Evolutionary conservation across 2,888 invertebrate genomes (phyloP), one percentile per base, ranked within the genome.

Genomic region (Fragum fragum): DNA sequence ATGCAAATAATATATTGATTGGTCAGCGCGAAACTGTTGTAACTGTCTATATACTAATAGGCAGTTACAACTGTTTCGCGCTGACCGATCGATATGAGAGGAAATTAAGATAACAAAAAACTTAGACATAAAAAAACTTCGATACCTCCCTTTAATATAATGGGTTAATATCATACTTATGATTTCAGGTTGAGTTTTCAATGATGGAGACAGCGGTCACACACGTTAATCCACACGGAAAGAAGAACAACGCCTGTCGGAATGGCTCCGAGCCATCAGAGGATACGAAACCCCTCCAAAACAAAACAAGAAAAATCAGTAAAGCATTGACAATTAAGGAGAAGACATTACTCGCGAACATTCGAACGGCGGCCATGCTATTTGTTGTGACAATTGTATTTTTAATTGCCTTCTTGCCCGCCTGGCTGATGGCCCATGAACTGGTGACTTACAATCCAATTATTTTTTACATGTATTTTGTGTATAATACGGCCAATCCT

Each of bases 331-430:
- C 86, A 14, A 77, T 86, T 9, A 83, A 83, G 47, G 86, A 86
- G 52, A 83, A 86, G 42, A 86, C 86, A 14, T 73, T 86, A 3
- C 70, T 79, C 42, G 91, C 91, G n/a, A 94, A 94, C 81, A 90
- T 94, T 47, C 91, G 93, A 69, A 94, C 94, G n/a, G 94, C 94
- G 6, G 92, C 90, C 61, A 94, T 94, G 94, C 81, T 94, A 79
- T 94, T 93, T 85, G 93, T 94, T 2, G 94, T 94, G 1, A 93
- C 93, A 0, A 79, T 93, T 9, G 93, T 94, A 66, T 94, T 94
- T 79, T 84, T 94, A n/a, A 81, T 94, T 23, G 92, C 93, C 0
- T 94, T 93, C 80, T 77, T 93, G 23, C 94, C 94, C 0, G 92
- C 93, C 7, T 92, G 90, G 86, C 85, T 94, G 11, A 93, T 92